These are phyloP conservation scores for Drosophila neotestacea DNA, from an alignment of 2,888 invertebrate species.

Conservation along the genomic window DNA sequence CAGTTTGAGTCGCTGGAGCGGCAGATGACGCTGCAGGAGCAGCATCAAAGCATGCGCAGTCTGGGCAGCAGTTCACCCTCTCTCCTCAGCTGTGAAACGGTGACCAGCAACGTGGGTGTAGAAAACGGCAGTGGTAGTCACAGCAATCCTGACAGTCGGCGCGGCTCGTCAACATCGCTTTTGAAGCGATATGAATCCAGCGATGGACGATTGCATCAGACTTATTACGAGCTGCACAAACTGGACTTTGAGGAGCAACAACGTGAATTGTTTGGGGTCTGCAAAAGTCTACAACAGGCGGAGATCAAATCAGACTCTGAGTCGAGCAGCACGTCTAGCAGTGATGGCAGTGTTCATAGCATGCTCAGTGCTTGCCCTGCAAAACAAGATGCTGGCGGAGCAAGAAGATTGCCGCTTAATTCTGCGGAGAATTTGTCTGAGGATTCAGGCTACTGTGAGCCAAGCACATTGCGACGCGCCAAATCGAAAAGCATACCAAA, in stretches of 20 bases:
- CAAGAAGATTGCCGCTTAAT: conserved; percentile 85
- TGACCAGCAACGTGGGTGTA: conserved; percentile 24
- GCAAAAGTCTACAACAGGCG: conserved; percentile 50
- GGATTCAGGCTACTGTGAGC: conserved; percentile 91
- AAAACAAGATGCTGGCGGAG: conserved; percentile 58
- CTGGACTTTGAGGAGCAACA: conserved; percentile 81
- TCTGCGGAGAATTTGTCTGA: conserved; percentile 92
- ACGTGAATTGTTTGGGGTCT: conserved; percentile 49
- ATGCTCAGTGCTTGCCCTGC: conserved; percentile 66
- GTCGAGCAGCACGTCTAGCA: conserved; percentile 67
- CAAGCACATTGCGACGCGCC: conserved; percentile 73
- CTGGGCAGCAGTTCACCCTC: conserved; percentile 85
- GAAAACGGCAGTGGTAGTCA: conserved; percentile 44
- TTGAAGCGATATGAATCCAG: conserved; percentile 83
- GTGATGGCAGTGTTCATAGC: conserved; percentile 69
- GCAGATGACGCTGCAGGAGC: conserved; percentile 87
- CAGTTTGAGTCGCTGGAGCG: conserved; percentile 94
- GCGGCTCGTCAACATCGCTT: conserved; percentile 81
- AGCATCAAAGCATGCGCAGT: conserved; percentile 83
- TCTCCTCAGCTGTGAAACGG: conserved; percentile 79
- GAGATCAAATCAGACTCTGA: conserved; percentile 79
- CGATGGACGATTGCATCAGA: conserved; percentile 83
- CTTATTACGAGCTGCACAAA: conserved; percentile 84
- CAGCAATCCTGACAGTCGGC: conserved; percentile 78
- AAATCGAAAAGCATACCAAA: conserved; percentile 86